Evolutionary conservation across 1,140 invertebrate species (phyloP), one percentile per base, ranked within the genome.

Genomic region (Sweltsa coloradensis): DNA sequence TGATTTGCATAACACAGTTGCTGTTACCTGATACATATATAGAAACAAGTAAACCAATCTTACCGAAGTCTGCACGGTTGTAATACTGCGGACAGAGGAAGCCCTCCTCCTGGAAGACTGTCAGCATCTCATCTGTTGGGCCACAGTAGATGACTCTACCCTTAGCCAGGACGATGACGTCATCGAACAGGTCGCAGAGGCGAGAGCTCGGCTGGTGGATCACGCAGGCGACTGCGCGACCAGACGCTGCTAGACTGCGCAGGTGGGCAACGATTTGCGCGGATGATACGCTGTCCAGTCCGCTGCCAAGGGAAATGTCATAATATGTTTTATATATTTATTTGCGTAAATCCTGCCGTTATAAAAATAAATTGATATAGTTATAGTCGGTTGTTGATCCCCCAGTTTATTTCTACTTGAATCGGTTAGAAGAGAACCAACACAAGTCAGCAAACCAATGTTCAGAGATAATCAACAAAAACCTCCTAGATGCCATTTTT

Each of bases 151-250:
- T 56, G 1, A 69, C 70, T 39, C 65, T 66, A 1, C 80, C 80
- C 25, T 69, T 63, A 0, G 72, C 66, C 3, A 83, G 48, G 0
- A 82, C 61, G 22, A 79, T 55, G 27, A 81, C 58, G 54, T 81
- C 74, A 53, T 83, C 79, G 34, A 81, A 79, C 16, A 72, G 62
- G 2, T 70, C 77, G 63, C 91, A 88, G 19, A 92, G 71, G 41
- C 79, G 78, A 14, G 88, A 88, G 39, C 85, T 89, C 0, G 90
- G 90, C 56, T 94, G 89, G 67, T 94, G 90, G 51, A 94, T 82
- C 7, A 85, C 81, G 57, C 87, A 90, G 3, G 86, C 78, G 22
- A 94, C 78, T 0, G 84, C 88, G 27, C 85, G 70, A 0, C 87
- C 87, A 19, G 74, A 73, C 29, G 67, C 63, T 0, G 86, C 82